Evolutionary conservation across 2,113 vertebrate genomes (phyloP).

Genomic region (Pluvianellus socialis): DNA sequence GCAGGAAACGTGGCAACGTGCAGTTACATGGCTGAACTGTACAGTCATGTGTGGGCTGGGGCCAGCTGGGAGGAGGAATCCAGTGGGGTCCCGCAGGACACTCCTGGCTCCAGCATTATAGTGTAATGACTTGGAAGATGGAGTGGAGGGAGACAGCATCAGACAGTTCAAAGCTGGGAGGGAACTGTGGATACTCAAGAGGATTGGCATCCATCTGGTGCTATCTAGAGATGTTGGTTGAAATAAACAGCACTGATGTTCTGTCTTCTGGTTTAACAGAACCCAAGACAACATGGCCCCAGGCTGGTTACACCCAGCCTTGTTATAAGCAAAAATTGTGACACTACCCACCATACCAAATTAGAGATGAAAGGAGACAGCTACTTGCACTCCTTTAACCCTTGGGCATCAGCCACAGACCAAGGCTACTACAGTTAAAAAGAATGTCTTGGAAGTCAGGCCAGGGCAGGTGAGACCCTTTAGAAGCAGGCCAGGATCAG

Average conservation of each 20-base stretch:
- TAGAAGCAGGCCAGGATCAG: neutral
- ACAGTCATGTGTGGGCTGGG: constrained; percentile 11
- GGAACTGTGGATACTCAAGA: constrained; percentile 5
- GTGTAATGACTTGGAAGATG: constrained; percentile 1
- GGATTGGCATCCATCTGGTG: constrained; percentile 25
- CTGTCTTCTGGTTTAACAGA: constrained; percentile 32
- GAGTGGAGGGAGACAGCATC: neutral
- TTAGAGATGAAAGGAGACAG: neutral
- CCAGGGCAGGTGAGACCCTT: neutral
- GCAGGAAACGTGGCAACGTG: neutral
- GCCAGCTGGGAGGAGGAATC: constrained; percentile 35
- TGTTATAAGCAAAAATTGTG: constrained; percentile 6
- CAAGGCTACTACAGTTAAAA: neutral
- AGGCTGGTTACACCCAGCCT: constrained; percentile 42
- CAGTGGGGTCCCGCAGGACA: constrained; percentile 9
- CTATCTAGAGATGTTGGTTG: constrained; percentile 46
- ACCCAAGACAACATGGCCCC: neutral
- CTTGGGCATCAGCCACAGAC: neutral
- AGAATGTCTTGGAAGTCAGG: neutral
- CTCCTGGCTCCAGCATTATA: neutral
- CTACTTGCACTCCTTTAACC: neutral
- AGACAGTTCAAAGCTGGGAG: constrained; percentile 38
- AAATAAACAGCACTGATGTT: constrained; percentile 4
- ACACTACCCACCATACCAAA: neutral
- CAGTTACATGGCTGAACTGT: neutral